Base-by-base conservation (phyloP, 2,888 invertebrate species). In the Andrena bicolor region DNA sequence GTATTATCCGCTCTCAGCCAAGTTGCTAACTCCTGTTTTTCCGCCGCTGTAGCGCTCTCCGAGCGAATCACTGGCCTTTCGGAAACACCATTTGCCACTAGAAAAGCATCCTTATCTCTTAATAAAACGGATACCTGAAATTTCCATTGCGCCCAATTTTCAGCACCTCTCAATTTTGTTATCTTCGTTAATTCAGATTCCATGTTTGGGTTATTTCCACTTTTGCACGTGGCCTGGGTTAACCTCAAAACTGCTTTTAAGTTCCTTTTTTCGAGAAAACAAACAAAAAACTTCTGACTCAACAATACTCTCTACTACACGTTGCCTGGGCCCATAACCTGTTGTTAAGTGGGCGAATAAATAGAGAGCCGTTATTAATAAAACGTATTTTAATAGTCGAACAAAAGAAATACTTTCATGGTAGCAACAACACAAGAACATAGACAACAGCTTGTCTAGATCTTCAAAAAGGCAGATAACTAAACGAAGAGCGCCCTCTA, bases 1-100 rank as follows among this genome's bases (percentile, higher is more conserved):
- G 68, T 76, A 7, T 77, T 71, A 79, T 90, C 88, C 2, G 80
- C 80, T 32, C 83, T 86, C 1, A 53, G 58, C 84, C 89, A 90
- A 13, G 1, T 16, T 20, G 2, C 20, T 8, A 49, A n/a, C 49
- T 49, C 49, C n/a, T 49, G 49, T n/a, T 20, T n/a, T 20, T 51
- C n/a, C 7, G 2, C 16, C 1, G 16, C 51, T 51, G 51, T 51
- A 20, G n/a, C 6, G n/a, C 20, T 20, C 20, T 51, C n/a, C n/a
- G 16, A 7, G 48, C 0, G 48, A 20, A n/a, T n/a, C 7, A n/a
- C 28, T 2, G 60, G 60, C 23, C 7, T 49, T 26, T n/a, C 4
- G 56, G 30, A 41, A 66, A 35, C 26, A 48, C 64, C 64, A 8
- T 16, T 32, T 16, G 8, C 8, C 23, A 30, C 41, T 28, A 28